Evolutionary conservation across 2,797 vertebrate species (phyloP).

Genomic region (Syngnathus acus): DNA sequence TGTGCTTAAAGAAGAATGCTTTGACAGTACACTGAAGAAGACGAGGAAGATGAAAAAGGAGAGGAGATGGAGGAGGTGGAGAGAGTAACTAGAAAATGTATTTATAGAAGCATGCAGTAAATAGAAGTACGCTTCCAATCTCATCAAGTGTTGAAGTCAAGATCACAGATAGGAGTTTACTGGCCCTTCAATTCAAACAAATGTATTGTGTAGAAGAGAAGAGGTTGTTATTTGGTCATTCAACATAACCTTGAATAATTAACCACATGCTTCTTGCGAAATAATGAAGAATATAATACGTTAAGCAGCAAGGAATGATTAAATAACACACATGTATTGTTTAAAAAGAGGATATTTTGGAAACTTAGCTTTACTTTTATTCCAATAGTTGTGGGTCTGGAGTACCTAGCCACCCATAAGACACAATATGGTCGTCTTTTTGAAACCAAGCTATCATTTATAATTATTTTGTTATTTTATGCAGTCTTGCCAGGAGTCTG

Average conservation of each 20-base stretch:
- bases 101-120: constrained; percentile 17
- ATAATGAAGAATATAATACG: neutral
- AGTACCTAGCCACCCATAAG: no score
- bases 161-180: neutral
- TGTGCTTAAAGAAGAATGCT: constrained; percentile 49
- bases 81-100: constrained; percentile 15
- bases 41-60: constrained; percentile 3
- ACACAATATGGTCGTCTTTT: no score
- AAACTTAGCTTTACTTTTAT: no score
- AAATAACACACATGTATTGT: neutral
- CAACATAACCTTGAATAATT: constrained; percentile 1
- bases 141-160: neutral
- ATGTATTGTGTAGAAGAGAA: neutral
- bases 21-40: constrained; percentile 24
- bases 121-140: neutral
- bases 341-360: no score
- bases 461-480: neutral
- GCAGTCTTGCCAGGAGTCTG: neutral
- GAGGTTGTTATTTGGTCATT: neutral
- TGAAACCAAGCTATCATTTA: no score
- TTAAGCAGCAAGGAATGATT: neutral
- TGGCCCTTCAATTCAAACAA: no score
- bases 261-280: neutral
- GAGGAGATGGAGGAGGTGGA: constrained; percentile 9
- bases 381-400: no score